Conservation (phyloP, 2,113 vertebrate species). For the Bubo blakistoni region DNA sequence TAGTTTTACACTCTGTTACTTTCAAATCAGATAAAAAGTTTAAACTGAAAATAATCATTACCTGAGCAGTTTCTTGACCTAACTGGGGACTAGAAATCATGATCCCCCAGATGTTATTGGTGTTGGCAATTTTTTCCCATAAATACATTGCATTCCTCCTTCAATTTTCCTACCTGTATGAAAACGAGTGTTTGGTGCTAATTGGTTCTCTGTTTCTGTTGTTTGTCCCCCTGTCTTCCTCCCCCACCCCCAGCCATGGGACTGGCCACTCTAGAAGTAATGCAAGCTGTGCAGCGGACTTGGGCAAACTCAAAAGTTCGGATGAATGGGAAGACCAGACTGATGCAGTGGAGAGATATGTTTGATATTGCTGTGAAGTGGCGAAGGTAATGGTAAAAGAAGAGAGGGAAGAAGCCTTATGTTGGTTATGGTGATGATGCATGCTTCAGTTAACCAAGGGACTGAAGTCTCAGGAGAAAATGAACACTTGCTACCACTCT, state of each 20-base stretch:
- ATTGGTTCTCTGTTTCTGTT: neutral
- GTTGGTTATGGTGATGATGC: neutral
- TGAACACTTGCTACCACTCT: neutral
- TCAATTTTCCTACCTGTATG: neutral
- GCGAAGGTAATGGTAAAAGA: constrained; percentile 83
- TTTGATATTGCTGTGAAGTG: constrained; percentile 97
- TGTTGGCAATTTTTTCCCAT: neutral
- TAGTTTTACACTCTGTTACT: neutral
- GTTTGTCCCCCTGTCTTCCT: neutral
- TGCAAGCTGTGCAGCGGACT: constrained; percentile 93
- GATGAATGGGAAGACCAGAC: constrained; percentile 90
- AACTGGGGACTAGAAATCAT: neutral
- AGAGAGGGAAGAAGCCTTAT: neutral
- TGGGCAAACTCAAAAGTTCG: constrained; percentile 97
- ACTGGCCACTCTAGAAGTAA: constrained; percentile 92
- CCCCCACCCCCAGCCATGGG: constrained; percentile 84
- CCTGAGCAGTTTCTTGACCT: neutral
- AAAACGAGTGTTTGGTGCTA: neutral
- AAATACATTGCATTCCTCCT: neutral
- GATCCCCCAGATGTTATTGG: neutral
- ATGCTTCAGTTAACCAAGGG: neutral
- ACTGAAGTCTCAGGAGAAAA: neutral
- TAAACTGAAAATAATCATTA: neutral
- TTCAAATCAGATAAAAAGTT: neutral
- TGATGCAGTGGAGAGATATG: constrained; percentile 99